A percentile compares a stretch with the other conserved stretches of the same genome.
These are phyloP conservation scores for Lasius fuliginosus DNA, from an alignment of 2,888 invertebrate species.

Conservation along the genomic window DNA sequence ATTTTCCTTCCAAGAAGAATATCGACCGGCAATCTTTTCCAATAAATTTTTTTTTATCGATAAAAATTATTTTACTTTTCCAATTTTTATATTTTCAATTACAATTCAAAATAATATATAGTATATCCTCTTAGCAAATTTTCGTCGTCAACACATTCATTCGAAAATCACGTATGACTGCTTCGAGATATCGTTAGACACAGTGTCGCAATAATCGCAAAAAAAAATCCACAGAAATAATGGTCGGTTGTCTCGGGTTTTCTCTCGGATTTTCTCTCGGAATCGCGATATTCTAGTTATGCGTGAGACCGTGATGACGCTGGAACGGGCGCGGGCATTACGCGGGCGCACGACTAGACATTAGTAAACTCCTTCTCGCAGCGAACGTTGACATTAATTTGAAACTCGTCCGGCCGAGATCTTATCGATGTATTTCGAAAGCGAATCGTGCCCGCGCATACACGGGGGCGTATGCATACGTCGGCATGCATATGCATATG, in stretches of 20 bases:
- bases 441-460: constrained; percentile 68
- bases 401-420: constrained; percentile 79
- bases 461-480: constrained; percentile 17
- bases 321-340: constrained; percentile 41
- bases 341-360: constrained; percentile 57
- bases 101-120: not conserved
- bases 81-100: not conserved
- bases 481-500: constrained; percentile 46
- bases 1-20: not conserved
- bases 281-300: constrained; percentile 52
- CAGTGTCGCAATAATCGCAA: constrained; percentile 2
- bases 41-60: not conserved
- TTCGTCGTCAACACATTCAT: not conserved
- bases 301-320: constrained; percentile 62
- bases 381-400: constrained; percentile 80
- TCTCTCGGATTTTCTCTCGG: constrained; percentile 28
- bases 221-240: constrained; percentile 10
- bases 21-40: not conserved
- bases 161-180: not conserved
- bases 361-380: constrained; percentile 76
- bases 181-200: not conserved
- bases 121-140: not conserved
- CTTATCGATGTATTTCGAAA: constrained; percentile 82
- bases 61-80: not conserved
- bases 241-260: constrained; percentile 30